phyloP scores from a whole-genome alignment of 2,888 invertebrate genomes.

The Pilophorus perplexus region DNA sequence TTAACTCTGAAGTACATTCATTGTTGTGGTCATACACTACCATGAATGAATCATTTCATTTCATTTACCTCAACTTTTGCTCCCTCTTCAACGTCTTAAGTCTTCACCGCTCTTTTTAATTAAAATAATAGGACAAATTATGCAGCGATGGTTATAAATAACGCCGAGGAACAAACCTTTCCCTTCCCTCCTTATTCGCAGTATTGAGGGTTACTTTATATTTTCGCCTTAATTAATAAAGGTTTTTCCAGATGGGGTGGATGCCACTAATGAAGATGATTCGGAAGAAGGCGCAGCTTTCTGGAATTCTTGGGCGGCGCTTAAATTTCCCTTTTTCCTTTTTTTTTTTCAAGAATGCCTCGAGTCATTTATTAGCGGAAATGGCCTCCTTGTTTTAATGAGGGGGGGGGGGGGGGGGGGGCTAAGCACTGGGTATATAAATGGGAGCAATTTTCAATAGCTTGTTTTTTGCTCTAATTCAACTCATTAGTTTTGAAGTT shows the following conservation, averaged over 20 bases:
- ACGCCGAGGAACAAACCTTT: neutral
- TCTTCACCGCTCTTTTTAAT: slow-evolving; percentile 33
- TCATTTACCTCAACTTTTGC: too few relatives aligned
- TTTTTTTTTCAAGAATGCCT: slow-evolving; percentile 12
- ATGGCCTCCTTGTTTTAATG: too few relatives aligned
- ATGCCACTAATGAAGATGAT: slow-evolving; percentile 31
- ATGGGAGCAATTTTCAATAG: too few relatives aligned
- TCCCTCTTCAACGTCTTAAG: too few relatives aligned
- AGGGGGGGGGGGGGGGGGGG: too few relatives aligned
- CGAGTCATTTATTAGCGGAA: neutral
- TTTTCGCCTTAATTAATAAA: slow-evolving; percentile 34
- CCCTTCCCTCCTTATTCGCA: slow-evolving; percentile 3
- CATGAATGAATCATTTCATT: too few relatives aligned
- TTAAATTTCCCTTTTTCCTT: neutral
- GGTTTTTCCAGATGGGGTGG: slow-evolving; percentile 13
- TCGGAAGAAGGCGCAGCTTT: slow-evolving; percentile 2
- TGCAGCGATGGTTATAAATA: slow-evolving; percentile 22
- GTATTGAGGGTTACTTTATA: slow-evolving; percentile 35
- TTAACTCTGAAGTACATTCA: too few relatives aligned
- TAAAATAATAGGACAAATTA: slow-evolving; percentile 36
- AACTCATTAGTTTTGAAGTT: too few relatives aligned
- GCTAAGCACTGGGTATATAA: too few relatives aligned
- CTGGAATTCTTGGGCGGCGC: neutral
- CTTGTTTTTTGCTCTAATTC: too few relatives aligned
- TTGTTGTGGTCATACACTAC: too few relatives aligned